Conservation (phyloP, 2,888 invertebrate genomes). For the Phanerotoma sp. region DNA sequence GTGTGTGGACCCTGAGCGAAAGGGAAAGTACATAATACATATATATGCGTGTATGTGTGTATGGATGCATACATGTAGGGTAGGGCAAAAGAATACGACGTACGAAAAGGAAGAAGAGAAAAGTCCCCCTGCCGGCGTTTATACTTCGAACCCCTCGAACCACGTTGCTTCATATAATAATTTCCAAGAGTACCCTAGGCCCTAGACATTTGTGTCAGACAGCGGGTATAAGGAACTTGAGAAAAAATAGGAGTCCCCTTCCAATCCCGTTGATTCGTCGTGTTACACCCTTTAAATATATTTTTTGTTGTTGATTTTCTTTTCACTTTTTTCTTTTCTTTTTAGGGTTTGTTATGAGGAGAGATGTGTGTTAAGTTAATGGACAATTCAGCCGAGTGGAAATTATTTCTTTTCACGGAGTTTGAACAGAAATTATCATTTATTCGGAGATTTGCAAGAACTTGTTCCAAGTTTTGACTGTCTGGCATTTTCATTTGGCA, state of each 20-base stretch:
- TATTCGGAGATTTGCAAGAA: too few relatives aligned
- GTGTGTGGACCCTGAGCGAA: slow-evolving; percentile 24
- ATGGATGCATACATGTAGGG: slow-evolving; percentile 11
- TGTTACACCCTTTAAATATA: neutral
- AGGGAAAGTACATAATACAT: slow-evolving; percentile 23
- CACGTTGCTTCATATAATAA: slow-evolving; percentile 38
- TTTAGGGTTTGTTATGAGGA: too few relatives aligned
- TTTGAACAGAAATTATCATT: too few relatives aligned
- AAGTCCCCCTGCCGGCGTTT: slow-evolving; percentile 11
- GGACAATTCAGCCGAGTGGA: too few relatives aligned
- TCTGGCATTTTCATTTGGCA: too few relatives aligned
- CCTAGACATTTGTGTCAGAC: slow-evolving; percentile 35
- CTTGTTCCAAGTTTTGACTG: too few relatives aligned
- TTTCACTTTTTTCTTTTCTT: neutral
- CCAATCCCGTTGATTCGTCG: slow-evolving; percentile 1
- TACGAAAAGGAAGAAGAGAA: slow-evolving; percentile 13
- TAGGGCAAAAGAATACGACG: slow-evolving; percentile 7
- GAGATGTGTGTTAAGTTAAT: too few relatives aligned
- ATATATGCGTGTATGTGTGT: too few relatives aligned
- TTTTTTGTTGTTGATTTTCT: neutral
- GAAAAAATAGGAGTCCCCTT: slow-evolving; percentile 10
- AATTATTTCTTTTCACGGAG: too few relatives aligned
- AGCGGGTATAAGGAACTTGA: slow-evolving; percentile 6
- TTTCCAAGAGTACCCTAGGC: slow-evolving; percentile 41
- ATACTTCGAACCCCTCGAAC: slow-evolving; percentile 27